These are phyloP conservation scores for Alosa sapidissima DNA, from an alignment of 2,797 vertebrate species.

Conservation along the genomic window DNA sequence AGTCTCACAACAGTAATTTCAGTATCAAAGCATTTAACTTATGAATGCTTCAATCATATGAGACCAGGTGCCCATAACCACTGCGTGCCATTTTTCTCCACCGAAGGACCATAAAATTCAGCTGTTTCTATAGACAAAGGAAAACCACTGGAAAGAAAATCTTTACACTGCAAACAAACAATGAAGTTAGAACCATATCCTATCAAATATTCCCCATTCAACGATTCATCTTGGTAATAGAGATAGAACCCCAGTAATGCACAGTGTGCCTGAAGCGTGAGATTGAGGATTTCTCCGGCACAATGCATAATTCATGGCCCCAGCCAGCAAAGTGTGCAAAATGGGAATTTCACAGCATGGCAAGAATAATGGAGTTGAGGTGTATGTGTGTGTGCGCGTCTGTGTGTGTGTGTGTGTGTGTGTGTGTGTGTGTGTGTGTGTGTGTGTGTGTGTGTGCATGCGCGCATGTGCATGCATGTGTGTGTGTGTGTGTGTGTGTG, in stretches of 20 bases:
- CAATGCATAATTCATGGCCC: slow-evolving; percentile 99
- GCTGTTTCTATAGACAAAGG: slow-evolving; percentile 70
- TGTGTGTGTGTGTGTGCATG: background rate
- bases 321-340: slow-evolving; percentile 99
- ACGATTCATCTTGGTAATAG: slow-evolving; percentile 99
- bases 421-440: slow-evolving; percentile 16
- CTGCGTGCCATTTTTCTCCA: slow-evolving; percentile 57
- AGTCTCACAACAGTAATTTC: slow-evolving; percentile 71
- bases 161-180: slow-evolving; percentile 87
- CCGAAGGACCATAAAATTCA: slow-evolving; percentile 69
- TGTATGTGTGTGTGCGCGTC: slow-evolving; percentile 13
- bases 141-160: slow-evolving; percentile 67
- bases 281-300: slow-evolving; percentile 89
- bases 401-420: slow-evolving; percentile 13
- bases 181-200: slow-evolving; percentile 90
- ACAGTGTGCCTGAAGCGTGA: slow-evolving; percentile 97
- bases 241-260: slow-evolving; percentile 97
- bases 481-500: slow-evolving; percentile 17
- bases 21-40: slow-evolving; percentile 77
- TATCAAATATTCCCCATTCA: slow-evolving; percentile 90
- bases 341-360: slow-evolving; percentile 99
- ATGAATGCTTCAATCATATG: slow-evolving; percentile 70
- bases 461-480: background rate
- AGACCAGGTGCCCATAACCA: slow-evolving; percentile 60
- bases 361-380: slow-evolving; percentile 89